Evolutionary conservation across 2,888 invertebrate genomes (phyloP).

Genomic region (Syrista parreyssii): DNA sequence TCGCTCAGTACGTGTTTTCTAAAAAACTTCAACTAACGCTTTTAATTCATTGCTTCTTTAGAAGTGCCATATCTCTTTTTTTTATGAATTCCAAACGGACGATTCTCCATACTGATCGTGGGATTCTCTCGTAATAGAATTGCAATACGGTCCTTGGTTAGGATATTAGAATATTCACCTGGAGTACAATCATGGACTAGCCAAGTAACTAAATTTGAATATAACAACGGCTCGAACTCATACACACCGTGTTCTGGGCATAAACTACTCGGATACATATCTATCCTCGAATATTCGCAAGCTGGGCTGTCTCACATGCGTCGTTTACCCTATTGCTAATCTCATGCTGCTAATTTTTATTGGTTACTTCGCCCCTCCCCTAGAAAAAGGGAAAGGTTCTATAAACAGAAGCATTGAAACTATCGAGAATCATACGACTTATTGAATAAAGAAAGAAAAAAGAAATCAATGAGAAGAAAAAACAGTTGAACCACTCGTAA

Average conservation of each 20-base stretch:
- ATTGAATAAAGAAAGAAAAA: too few relatives aligned
- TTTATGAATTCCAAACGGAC: conserved; percentile 20
- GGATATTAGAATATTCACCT: conserved; percentile 55
- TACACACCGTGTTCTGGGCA: conserved; percentile 49
- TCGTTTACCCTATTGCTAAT: conserved; percentile 22
- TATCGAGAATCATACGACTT: too few relatives aligned
- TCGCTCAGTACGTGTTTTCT: too few relatives aligned
- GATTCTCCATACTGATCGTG: conserved; percentile 38
- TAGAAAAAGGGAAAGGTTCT: too few relatives aligned
- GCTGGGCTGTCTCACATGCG: too few relatives aligned
- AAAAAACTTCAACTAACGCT: too few relatives aligned
- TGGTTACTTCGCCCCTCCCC: neutral
- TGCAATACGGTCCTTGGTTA: conserved; percentile 32
- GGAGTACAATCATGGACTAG: conserved; percentile 55
- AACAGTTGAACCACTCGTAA: neutral
- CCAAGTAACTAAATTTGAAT: conserved; percentile 61
- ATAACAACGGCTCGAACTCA: conserved; percentile 56
- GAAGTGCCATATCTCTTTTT: neutral
- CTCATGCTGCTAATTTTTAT: conserved; percentile 32
- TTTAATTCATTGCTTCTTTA: too few relatives aligned
- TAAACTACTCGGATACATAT: conserved; percentile 61
- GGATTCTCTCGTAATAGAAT: conserved; percentile 38
- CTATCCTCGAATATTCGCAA: conserved; percentile 35
- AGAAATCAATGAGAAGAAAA: neutral
- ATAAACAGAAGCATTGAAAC: too few relatives aligned